These are phyloP conservation scores for Pavo muticus DNA, from an alignment of 2,113 vertebrate species.

Conservation along the genomic window DNA sequence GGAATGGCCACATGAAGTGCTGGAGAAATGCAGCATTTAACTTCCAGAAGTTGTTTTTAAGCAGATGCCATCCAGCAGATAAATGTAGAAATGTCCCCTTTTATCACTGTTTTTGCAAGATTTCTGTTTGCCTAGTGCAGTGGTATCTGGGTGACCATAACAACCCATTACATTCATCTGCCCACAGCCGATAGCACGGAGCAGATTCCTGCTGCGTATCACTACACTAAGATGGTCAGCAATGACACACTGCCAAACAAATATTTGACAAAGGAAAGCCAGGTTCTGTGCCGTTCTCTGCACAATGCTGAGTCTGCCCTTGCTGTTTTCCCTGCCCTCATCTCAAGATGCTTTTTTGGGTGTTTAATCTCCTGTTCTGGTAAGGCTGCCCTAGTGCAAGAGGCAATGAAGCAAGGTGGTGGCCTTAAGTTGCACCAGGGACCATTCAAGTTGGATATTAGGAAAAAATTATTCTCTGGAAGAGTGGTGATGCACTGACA, in stretches of 20 bases:
- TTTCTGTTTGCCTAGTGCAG: neutral
- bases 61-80: neutral
- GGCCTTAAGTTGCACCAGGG: neutral
- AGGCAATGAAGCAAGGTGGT: fast-evolving
- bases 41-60: neutral
- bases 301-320: neutral
- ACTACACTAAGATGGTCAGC: neutral
- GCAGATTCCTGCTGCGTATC: neutral
- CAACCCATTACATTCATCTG: slow-evolving; percentile 27
- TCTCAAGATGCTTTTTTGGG: neutral
- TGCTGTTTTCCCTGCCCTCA: neutral
- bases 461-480: neutral
- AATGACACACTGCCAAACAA: neutral
- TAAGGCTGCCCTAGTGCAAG: neutral
- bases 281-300: neutral
- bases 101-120: slow-evolving; percentile 30
- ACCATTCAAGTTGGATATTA: neutral
- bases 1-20: neutral
- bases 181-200: neutral
- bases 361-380: neutral
- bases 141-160: slow-evolving; percentile 52
- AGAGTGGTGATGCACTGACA: neutral
- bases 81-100: slow-evolving; percentile 2
- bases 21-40: neutral
- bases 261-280: slow-evolving; percentile 43